Evolutionary conservation across 2,797 vertebrate genomes (phyloP).

Genomic region (Loriculus beryllinus): DNA sequence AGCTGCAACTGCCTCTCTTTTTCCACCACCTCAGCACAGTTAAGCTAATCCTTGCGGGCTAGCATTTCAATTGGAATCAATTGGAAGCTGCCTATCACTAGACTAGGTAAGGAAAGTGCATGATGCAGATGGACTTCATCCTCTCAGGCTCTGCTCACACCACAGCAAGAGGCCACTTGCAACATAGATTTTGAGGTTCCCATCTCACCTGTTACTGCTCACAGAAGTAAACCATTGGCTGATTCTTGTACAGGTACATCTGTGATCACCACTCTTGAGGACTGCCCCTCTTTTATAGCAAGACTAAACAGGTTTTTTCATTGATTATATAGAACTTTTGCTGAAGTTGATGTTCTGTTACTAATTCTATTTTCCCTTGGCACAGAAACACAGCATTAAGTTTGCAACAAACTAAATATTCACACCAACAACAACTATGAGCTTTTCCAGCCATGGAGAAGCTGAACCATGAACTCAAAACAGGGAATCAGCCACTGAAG

Average conservation of each 20-base stretch:
- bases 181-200: not conserved
- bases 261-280: not conserved
- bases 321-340: not conserved
- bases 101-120: not conserved
- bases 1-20: fast-evolving
- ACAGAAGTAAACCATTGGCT: fast-evolving
- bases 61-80: not conserved
- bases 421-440: fast-evolving
- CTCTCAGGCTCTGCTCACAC: not conserved
- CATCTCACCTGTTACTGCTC: not conserved
- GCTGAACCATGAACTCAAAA: not conserved
- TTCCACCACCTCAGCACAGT: not conserved
- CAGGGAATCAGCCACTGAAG: not conserved
- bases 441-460: not conserved
- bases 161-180: fast-evolving
- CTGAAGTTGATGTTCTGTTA: not conserved
- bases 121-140: fast-evolving
- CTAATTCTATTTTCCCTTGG: not conserved
- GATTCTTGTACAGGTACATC: not conserved
- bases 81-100: not conserved
- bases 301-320: fast-evolving
- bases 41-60: not conserved
- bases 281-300: not conserved
- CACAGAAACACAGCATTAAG: not conserved
- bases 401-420: not conserved